phyloP scores from a whole-genome alignment of 2,888 invertebrate genomes.

The Venusia cambrica region DNA sequence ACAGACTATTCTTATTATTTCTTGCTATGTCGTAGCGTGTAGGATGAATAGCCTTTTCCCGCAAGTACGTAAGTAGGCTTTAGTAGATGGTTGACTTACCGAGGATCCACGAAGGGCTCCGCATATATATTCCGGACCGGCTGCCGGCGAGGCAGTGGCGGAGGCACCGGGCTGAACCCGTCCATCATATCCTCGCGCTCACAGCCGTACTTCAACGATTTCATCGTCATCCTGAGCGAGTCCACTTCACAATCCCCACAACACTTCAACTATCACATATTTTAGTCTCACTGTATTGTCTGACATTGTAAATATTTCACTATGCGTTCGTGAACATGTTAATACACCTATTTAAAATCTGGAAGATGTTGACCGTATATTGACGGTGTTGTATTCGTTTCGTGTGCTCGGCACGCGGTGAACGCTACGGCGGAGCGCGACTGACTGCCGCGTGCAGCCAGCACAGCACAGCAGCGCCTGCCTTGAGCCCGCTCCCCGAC shows the following conservation, averaged over 20 bases:
- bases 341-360: slow-evolving; percentile 33
- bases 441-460: slow-evolving; percentile 35
- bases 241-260: slow-evolving; percentile 69
- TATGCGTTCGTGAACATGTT: slow-evolving; percentile 36
- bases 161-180: slow-evolving; percentile 80
- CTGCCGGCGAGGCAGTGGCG: slow-evolving; percentile 83
- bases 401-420: slow-evolving; percentile 11
- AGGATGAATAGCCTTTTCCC: not conserved
- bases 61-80: slow-evolving; percentile 7
- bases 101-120: slow-evolving; percentile 83
- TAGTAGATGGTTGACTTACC: slow-evolving; percentile 55
- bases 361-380: slow-evolving; percentile 9
- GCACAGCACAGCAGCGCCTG: slow-evolving; percentile 15
- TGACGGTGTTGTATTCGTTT: slow-evolving; percentile 15
- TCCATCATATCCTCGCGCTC: slow-evolving; percentile 80
- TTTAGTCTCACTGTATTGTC: slow-evolving; percentile 50
- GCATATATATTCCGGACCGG: slow-evolving; percentile 84
- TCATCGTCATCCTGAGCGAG: slow-evolving; percentile 81
- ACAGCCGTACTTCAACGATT: slow-evolving; percentile 80
- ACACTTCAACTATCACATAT: slow-evolving; percentile 65
- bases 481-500: slow-evolving; percentile 52
- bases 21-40: not conserved
- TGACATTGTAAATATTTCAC: slow-evolving; percentile 39
- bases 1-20: slow-evolving; percentile 1
- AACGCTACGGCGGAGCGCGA: slow-evolving; percentile 25